These are phyloP conservation scores for Motacilla alba DNA, from an alignment of 2,113 vertebrate genomes.

Conservation along the genomic window DNA sequence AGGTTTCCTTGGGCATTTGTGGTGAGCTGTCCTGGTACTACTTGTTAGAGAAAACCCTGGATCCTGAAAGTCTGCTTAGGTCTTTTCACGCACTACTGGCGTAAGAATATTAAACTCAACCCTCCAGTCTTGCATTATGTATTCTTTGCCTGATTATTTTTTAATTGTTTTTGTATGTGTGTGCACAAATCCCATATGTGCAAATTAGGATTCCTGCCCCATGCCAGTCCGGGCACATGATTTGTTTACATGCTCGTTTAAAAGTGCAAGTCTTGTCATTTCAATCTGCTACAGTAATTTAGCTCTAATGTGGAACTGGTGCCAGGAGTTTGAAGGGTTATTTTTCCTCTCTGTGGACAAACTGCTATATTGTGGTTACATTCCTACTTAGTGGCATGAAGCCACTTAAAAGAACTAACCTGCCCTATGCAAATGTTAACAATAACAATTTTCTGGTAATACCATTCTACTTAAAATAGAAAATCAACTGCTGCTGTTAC, in stretches of 20 bases:
- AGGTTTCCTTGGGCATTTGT: not conserved
- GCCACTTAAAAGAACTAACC: slow-evolving; percentile 22
- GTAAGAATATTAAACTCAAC: not conserved
- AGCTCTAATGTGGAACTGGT: not conserved
- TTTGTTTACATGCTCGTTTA: not conserved
- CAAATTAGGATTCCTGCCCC: not conserved
- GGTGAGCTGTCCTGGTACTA: not conserved
- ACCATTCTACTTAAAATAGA: not conserved
- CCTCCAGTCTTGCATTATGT: not conserved
- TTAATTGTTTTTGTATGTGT: not conserved
- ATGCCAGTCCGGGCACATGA: not conserved
- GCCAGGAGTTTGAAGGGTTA: slow-evolving; percentile 21
- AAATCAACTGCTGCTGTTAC: not conserved
- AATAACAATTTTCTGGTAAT: slow-evolving; percentile 28
- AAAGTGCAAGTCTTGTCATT: not conserved
- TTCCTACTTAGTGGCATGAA: slow-evolving; percentile 17
- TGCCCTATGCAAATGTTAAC: slow-evolving; percentile 16
- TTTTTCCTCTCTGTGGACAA: slow-evolving; percentile 24
- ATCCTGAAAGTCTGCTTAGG: not conserved
- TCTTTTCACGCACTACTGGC: not conserved
- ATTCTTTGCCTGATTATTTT: not conserved
- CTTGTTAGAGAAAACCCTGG: not conserved
- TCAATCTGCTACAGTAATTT: slow-evolving; percentile 38
- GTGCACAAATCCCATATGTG: not conserved
- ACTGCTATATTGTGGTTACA: not conserved